Conservation (phyloP, 1,140 invertebrate genomes). For the Mya arenaria region DNA sequence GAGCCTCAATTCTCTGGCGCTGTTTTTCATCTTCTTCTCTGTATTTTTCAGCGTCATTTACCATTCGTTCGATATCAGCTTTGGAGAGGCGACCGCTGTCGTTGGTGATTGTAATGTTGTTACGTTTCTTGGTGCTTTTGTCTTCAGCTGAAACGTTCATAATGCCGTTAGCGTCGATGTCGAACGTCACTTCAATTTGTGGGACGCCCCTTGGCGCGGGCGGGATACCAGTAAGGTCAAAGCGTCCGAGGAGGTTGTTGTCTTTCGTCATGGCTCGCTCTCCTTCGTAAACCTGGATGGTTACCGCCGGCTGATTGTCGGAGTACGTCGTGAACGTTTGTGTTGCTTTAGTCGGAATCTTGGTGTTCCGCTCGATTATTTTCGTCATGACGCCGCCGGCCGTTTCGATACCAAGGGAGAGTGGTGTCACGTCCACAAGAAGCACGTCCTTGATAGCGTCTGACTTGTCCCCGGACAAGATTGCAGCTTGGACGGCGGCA, state of each 20-base stretch:
- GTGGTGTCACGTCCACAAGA: constrained; percentile 77
- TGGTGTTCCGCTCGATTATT: constrained; percentile 74
- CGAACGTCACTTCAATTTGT: constrained; percentile 86
- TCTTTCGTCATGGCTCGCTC: constrained; percentile 93
- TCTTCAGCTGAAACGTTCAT: constrained; percentile 81
- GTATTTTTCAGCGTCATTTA: constrained; percentile 97
- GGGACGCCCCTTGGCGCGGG: constrained; percentile 95
- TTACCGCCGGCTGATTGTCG: constrained; percentile 89
- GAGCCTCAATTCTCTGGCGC: constrained; percentile 91
- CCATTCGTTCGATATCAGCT: constrained; percentile 98
- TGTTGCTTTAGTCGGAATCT: constrained; percentile 77
- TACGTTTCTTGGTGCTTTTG: constrained; percentile 86
- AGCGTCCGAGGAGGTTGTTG: constrained; percentile 83
- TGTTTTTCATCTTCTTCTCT: constrained; percentile 93
- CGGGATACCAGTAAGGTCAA: constrained; percentile 93
- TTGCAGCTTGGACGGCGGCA: constrained; percentile 84
- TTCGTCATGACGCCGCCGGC: constrained; percentile 85
- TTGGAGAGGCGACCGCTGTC: constrained; percentile 94
- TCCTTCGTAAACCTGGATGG: constrained; percentile 90
- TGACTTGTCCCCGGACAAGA: constrained; percentile 73
- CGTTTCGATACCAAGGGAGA: constrained; percentile 82
- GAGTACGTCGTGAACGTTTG: constrained; percentile 79
- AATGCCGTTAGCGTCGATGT: constrained; percentile 84
- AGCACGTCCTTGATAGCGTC: constrained; percentile 75
- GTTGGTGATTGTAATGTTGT: constrained; percentile 96